Base-by-base conservation (phyloP, 1,140 invertebrate genomes). In the Hycleus phaleratus region DNA sequence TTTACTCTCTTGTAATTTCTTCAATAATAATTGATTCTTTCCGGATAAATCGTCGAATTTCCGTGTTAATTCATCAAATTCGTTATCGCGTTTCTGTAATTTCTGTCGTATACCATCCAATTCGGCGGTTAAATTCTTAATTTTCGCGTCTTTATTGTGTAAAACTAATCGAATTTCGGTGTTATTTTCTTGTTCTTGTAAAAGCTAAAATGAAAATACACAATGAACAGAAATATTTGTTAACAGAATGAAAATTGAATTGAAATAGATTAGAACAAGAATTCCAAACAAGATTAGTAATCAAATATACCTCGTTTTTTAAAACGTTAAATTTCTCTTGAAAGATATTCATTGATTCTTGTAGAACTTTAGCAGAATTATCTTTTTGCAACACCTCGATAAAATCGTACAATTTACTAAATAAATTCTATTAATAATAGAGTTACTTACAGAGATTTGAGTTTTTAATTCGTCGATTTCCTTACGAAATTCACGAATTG, bases 391-490 rank as follows among this genome's bases (percentile, higher is more conserved):
- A 18, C 18, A 18, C 18, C 18, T 18, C 18, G 1, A 18, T 18
- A 18, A 18, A 12, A 18, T 18, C 18, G 1, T 18, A 18, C 18
- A 18, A 18, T 18, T 18, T 18, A 18, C 18, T 18, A 18, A 18
- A 18, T 18, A 18, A 18, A 18, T 18, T 18, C 18, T 18, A 18
- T 18, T 18, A 39, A 39, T 7, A 39, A 39, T 39, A 1, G 38
- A 39, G 10, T 39, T 43, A 57, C 60, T 61, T 50, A 69, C 67
- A 42, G 61, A 58, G 24, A 69, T 42, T 42, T 66, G 65, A 7
- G 25, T 8, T 26, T 64, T 67, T 0, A 77, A 44, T 45, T 78
- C 73, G 1, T 63, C 61, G 3, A 68, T 60, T 44, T 76, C 75
- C 3, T 65, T 61, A 4, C 70, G 53, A 3, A 74, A 54, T 32